Base-by-base conservation (phyloP, 1,140 invertebrate genomes). In the Nomia melanderi region DNA sequence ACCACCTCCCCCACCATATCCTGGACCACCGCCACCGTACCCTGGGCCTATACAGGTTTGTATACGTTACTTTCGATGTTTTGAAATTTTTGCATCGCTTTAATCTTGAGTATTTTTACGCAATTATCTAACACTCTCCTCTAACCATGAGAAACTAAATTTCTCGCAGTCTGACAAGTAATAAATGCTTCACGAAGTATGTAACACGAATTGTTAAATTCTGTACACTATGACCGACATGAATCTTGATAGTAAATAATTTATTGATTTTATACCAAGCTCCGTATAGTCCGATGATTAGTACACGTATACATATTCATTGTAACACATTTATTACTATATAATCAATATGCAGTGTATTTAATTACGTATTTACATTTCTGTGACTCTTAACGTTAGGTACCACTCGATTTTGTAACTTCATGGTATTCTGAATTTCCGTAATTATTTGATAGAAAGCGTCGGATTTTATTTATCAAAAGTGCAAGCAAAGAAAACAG, bases 1-100 rank as follows among this genome's bases (percentile, higher is more conserved):
- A 23, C 95, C 95, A 36, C 95, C 95, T 36, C 95, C 94, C 20
- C 95, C 95, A 33, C 95, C 95, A 4, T 95, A 95, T 90, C 95
- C 95, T 64, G 94, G 93, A 39, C 93, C 93, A 72, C 90, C 92
- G 20, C 91, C 88, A 14, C 90, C 90, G 77, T 91, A 91, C 79
- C 91, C 90, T 39, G 91, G 91, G 82, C 89, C 90, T 7, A 89
- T 92, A 79, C 91, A 92, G 88, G 91, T 91, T 81, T 70, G 85
- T 88, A 72, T 11, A 65, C 23, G 36, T 77, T 31, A 72, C 23
- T 69, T 67, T 57, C 17, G 57, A 79, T 78, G 66, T 81, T 65
- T 60, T 78, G 60, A 75, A 81, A 77, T 84, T 86, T 83, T 76
- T 88, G 83, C 81, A 88, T 86, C 71, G 87, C 88, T 89, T 89